phyloP scores from a whole-genome alignment of 2,113 vertebrate species.

The Chaetodon trifascialis region DNA sequence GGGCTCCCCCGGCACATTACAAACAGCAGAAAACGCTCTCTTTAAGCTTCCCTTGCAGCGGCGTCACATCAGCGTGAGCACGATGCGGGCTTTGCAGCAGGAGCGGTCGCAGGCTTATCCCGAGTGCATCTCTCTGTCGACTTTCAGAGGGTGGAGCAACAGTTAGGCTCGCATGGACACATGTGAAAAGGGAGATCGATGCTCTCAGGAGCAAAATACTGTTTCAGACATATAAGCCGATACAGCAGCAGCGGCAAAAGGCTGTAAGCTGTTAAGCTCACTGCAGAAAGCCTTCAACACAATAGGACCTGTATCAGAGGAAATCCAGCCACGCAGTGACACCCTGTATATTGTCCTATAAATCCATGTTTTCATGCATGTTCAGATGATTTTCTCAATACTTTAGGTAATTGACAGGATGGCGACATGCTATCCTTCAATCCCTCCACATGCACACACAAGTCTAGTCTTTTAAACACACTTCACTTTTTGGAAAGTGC shows the following conservation, averaged over 20 bases:
- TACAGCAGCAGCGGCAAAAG: neutral
- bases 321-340: neutral
- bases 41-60: neutral
- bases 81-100: neutral
- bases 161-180: conserved; percentile 36
- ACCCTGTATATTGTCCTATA: neutral
- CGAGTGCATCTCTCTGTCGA: conserved; percentile 32
- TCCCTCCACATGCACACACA: neutral
- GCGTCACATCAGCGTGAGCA: neutral
- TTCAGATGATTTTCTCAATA: neutral
- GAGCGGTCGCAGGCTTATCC: conserved; percentile 10
- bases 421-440: neutral
- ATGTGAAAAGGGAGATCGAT: conserved; percentile 6
- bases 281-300: conserved; percentile 13
- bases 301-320: neutral
- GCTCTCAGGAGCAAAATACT: conserved; percentile 1
- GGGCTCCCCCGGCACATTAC: neutral
- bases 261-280: conserved; percentile 3
- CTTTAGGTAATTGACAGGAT: neutral
- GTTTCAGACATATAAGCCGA: conserved; percentile 4
- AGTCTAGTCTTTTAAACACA: neutral
- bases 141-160: conserved; percentile 66
- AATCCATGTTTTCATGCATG: neutral
- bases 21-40: neutral
- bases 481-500: neutral